phyloP scores from a whole-genome alignment of 2,888 invertebrate genomes.

The Xestia rhomboidea region DNA sequence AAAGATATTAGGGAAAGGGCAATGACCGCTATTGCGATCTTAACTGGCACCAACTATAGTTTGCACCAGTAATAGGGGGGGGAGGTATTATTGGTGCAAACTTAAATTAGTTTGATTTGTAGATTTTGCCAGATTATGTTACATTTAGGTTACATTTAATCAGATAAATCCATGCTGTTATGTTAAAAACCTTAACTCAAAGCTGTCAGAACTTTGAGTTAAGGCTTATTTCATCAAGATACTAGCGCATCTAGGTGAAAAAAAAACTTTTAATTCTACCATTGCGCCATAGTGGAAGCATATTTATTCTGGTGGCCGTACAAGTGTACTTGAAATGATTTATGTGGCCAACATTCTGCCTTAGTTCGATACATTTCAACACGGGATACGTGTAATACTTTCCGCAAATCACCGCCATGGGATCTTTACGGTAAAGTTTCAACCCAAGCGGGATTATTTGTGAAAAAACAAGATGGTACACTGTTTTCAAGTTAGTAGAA shows the following conservation, averaged over 20 bases:
- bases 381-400: not conserved
- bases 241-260: no score
- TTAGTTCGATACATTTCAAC: constrained; percentile 26
- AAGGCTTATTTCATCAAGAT: no score
- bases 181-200: not conserved
- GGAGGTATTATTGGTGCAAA: no score
- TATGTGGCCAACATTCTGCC: not conserved
- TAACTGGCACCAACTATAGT: no score
- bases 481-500: not conserved
- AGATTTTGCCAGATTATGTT: no score
- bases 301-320: not conserved
- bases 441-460: constrained; percentile 15
- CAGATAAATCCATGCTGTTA: no score
- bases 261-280: no score
- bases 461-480: constrained; percentile 35
- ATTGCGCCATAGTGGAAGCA: not conserved
- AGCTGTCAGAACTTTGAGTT: not conserved
- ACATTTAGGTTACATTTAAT: no score
- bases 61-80: no score
- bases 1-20: no score
- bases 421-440: constrained; percentile 48
- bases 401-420: constrained; percentile 43
- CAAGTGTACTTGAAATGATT: not conserved
- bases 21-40: no score
- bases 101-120: no score